Evolutionary conservation across 2,888 invertebrate species (phyloP).

Genomic region (Ochropacha duplaris): DNA sequence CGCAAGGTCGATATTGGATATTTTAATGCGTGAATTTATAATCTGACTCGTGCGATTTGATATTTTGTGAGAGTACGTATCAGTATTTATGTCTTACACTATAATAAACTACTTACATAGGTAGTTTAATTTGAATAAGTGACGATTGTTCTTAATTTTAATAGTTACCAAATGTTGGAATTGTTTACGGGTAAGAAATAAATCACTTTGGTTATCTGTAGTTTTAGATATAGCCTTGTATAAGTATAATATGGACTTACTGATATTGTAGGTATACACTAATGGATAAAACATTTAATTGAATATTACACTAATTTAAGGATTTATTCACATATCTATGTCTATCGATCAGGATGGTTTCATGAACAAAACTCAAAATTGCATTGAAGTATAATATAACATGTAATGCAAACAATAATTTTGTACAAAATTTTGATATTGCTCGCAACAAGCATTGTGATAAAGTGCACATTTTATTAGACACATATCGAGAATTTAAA

Average conservation of each 20-base stretch:
- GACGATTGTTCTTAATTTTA: neutral
- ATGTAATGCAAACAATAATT: neutral
- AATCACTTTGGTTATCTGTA: neutral
- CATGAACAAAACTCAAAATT: neutral
- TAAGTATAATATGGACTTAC: neutral
- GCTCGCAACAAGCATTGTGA: slow-evolving; percentile 9
- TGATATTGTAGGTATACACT: neutral
- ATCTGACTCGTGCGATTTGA: neutral
- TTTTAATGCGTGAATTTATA: neutral
- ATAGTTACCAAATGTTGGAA: neutral
- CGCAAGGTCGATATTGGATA: slow-evolving; percentile 1
- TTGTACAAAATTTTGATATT: neutral
- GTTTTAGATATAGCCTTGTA: neutral
- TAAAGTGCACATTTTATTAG: slow-evolving; percentile 13
- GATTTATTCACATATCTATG: neutral
- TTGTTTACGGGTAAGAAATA: neutral
- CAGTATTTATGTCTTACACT: neutral
- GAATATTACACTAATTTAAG: neutral
- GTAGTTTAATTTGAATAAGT: neutral
- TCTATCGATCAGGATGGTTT: neutral
- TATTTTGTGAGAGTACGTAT: neutral
- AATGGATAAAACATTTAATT: neutral
- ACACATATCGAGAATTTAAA: slow-evolving; percentile 16
- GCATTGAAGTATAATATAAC: neutral
- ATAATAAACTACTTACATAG: neutral